Conservation (phyloP, 2,113 vertebrate species). For the Amblyopsis rosae region DNA sequence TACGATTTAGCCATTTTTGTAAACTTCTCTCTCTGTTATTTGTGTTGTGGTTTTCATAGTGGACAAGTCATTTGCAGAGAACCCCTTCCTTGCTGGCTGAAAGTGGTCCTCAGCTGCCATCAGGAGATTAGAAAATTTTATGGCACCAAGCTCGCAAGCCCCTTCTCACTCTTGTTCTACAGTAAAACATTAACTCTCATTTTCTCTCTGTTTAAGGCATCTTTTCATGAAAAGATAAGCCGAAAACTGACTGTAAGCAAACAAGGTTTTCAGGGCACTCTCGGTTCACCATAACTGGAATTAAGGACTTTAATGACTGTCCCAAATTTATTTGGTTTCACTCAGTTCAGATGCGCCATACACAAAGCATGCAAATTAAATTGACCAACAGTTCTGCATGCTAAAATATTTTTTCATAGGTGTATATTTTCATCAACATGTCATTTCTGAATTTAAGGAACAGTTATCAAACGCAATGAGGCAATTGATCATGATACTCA, state of each 20-base stretch:
- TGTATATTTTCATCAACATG: conserved; percentile 21
- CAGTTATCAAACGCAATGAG: conserved; percentile 13
- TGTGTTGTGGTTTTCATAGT: conserved; percentile 99
- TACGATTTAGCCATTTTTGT: conserved; percentile 84
- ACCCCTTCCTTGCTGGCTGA: conserved; percentile 94
- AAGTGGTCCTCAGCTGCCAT: conserved; percentile 94
- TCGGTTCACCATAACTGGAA: conserved; percentile 18
- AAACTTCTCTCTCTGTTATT: conserved; percentile 99
- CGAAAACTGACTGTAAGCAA: conserved; percentile 24
- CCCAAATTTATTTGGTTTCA: conserved; percentile 14
- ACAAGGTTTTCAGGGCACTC: conserved; percentile 29
- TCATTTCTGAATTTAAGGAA: conserved; percentile 27
- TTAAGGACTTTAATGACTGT: conserved; percentile 14
- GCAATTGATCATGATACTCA: conserved; percentile 13
- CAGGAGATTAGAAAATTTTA: conserved; percentile 98
- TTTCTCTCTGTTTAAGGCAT: conserved; percentile 86
- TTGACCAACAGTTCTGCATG: conserved; percentile 49
- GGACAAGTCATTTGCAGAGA: conserved; percentile 99
- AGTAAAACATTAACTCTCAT: conserved; percentile 90
- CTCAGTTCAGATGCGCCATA: conserved; percentile 32
- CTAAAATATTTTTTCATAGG: conserved; percentile 29
- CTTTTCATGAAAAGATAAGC: conserved; percentile 59
- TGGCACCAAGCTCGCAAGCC: conserved; percentile 91
- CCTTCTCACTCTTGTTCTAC: conserved; percentile 89
- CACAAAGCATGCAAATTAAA: conserved; percentile 54